Percentiles rank a stretch among this genome's conserved stretches.
Conservation (phyloP, 2,797 vertebrate species). For the Clamator glandarius region DNA sequence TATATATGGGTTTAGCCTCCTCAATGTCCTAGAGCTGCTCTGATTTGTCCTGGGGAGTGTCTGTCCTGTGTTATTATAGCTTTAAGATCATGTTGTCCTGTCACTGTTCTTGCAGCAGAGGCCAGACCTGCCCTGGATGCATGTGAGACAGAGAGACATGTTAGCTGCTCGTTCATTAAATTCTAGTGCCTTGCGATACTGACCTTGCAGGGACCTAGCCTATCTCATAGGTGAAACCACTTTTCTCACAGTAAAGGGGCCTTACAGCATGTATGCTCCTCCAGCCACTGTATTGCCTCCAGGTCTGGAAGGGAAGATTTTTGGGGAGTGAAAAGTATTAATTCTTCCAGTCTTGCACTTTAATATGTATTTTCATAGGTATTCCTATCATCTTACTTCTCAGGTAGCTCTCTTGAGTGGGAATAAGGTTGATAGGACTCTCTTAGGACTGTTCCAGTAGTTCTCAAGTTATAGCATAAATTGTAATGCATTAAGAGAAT, state of each 20-base stretch:
- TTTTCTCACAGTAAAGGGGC: background rate
- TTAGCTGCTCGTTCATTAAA: background rate
- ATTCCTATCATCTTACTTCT: background rate
- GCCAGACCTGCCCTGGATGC: constrained; percentile 21
- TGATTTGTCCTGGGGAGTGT: background rate
- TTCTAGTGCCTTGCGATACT: background rate
- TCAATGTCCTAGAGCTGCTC: background rate
- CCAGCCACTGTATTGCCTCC: background rate
- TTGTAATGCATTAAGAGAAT: background rate
- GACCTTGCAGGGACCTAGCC: background rate
- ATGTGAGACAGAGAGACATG: background rate
- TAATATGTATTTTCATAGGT: background rate
- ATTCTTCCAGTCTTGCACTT: background rate
- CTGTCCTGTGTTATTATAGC: constrained; percentile 25
- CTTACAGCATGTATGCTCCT: background rate
- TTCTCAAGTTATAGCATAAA: background rate
- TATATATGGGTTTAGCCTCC: background rate
- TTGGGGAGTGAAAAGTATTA: background rate
- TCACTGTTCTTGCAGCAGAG: background rate
- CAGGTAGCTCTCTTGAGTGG: background rate
- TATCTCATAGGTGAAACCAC: background rate
- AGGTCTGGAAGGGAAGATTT: background rate
- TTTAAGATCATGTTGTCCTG: constrained; percentile 1
- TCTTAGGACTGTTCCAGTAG: background rate
- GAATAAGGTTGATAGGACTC: background rate